Evolutionary conservation across 2,888 invertebrate species (phyloP).

Genomic region (Lypha dubia): DNA sequence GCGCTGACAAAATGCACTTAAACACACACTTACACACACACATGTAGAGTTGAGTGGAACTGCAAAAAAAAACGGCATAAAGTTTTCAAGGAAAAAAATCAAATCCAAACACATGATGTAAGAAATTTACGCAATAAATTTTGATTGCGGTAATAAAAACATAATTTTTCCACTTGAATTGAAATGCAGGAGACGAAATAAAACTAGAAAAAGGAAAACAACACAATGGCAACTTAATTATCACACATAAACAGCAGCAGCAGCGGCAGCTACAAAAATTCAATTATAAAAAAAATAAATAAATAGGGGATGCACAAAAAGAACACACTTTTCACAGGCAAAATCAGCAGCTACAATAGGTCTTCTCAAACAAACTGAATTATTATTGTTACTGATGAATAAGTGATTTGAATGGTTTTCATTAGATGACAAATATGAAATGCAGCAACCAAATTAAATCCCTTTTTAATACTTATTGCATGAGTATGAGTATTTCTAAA

Average conservation of each 20-base stretch:
- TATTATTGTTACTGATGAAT: constrained; percentile 1
- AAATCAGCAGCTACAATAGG: too few species aligned
- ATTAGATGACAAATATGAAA: neutral
- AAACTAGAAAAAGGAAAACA: constrained; percentile 48
- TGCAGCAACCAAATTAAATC: constrained; percentile 11
- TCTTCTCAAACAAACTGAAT: constrained; percentile 10
- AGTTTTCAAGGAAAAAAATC: neutral
- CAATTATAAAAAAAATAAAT: constrained; percentile 36
- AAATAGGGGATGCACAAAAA: constrained; percentile 27
- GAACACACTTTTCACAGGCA: constrained; percentile 12
- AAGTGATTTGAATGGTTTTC: constrained; percentile 18
- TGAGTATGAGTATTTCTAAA: neutral
- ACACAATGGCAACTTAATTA: constrained; percentile 70
- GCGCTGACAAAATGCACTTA: constrained; percentile 56
- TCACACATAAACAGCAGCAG: constrained; percentile 55
- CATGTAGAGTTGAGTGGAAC: constrained; percentile 54
- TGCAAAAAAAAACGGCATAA: constrained; percentile 59
- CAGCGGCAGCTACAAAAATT: constrained; percentile 41
- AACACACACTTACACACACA: constrained; percentile 30
- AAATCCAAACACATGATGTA: neutral
- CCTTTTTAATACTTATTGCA: neutral
- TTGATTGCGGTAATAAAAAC: constrained; percentile 71
- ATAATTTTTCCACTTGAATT: constrained; percentile 70
- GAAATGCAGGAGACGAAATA: constrained; percentile 15
- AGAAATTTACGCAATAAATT: constrained; percentile 59